Percentiles rank a stretch among this genome's conserved stretches.
Conservation (phyloP, 2,113 vertebrate genomes). For the Pangasianodon gigas region DNA sequence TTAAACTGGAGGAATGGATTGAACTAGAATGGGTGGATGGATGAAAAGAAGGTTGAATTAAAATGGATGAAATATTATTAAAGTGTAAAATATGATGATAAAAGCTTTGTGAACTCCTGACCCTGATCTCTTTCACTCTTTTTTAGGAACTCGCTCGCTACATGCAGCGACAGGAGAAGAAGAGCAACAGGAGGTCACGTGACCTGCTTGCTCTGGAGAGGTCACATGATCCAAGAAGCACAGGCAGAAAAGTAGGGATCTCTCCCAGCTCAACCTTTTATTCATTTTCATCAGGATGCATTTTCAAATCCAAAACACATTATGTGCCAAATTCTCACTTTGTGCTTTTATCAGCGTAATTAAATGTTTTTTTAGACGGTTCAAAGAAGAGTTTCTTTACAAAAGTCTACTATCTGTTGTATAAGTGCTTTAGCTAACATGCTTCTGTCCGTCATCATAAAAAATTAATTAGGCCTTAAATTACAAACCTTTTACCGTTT, state of each 20-base stretch:
- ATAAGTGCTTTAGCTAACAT: not conserved
- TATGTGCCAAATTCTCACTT: not conserved
- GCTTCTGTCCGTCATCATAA: not conserved
- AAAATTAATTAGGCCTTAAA: too few species aligned
- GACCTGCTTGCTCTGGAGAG: slow-evolving; percentile 63
- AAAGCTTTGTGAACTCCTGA: not conserved
- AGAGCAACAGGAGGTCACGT: slow-evolving; percentile 64
- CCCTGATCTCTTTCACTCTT: not conserved
- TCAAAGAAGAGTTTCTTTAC: too few species aligned
- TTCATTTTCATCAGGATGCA: not conserved
- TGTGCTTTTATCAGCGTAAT: too few species aligned
- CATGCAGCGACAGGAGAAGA: slow-evolving; percentile 77
- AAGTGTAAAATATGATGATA: not conserved
- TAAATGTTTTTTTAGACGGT: too few species aligned
- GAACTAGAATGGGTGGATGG: not conserved
- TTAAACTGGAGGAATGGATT: not conserved
- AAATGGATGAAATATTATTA: not conserved
- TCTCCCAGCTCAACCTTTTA: slow-evolving; percentile 23
- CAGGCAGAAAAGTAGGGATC: slow-evolving; percentile 45
- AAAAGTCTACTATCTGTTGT: too few species aligned
- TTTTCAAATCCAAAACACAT: not conserved
- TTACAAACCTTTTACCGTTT: too few species aligned
- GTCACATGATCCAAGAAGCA: slow-evolving; percentile 61
- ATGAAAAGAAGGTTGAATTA: not conserved
- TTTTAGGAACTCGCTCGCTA: slow-evolving; percentile 79